These are phyloP conservation scores for Nasonia longicornis DNA, from an alignment of 1,140 invertebrate species.

Conservation along the genomic window DNA sequence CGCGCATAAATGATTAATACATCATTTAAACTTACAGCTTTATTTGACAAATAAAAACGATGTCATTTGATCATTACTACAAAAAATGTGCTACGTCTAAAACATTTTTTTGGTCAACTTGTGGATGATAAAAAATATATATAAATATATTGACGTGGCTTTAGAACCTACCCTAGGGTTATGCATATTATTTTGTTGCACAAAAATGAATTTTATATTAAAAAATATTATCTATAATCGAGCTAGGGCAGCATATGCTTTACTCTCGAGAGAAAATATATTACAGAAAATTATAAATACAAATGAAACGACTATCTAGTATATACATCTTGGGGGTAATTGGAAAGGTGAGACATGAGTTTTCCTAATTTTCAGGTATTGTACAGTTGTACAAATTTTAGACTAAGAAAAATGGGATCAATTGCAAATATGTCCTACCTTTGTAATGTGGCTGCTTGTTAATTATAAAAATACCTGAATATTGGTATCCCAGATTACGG, in stretches of 20 bases:
- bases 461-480: constrained; percentile 49
- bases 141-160: constrained; percentile 62
- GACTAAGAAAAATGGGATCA: constrained; percentile 52
- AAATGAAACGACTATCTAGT: constrained; percentile 50
- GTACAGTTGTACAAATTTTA: constrained; percentile 58
- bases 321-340: constrained; percentile 62
- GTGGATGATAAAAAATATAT: constrained; percentile 61
- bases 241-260: constrained; percentile 44
- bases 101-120: constrained; percentile 67
- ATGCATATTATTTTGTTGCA: constrained; percentile 68
- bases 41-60: constrained; percentile 66
- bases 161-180: constrained; percentile 63
- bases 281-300: constrained; percentile 47
- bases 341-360: constrained; percentile 69
- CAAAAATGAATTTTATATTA: constrained; percentile 54
- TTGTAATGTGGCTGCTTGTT: constrained; percentile 59
- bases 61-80: constrained; percentile 65
- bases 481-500: constrained; percentile 43
- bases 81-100: constrained; percentile 64
- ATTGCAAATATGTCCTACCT: constrained; percentile 56
- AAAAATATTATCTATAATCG: constrained; percentile 38
- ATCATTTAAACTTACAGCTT: constrained; percentile 70
- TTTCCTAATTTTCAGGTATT: constrained; percentile 66
- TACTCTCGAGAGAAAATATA: constrained; percentile 42
- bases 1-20: constrained; percentile 63